Percentiles rank a stretch among this genome's conserved stretches.
Evolutionary conservation across 2,888 invertebrate species (phyloP).

Genomic region (Aphidius colemani): DNA sequence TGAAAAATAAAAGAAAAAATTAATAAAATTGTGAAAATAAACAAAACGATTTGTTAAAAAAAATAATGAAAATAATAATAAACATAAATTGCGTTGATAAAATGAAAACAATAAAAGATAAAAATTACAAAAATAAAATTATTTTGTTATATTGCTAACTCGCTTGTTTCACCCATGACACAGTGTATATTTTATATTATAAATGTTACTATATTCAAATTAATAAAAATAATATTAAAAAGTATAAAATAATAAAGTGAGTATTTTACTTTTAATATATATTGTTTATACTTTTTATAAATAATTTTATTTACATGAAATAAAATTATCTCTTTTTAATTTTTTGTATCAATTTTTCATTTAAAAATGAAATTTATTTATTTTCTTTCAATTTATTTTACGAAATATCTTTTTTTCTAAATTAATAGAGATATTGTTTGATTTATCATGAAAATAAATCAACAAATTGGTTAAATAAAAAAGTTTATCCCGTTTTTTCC

Average conservation of each 20-base stretch:
- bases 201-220: constrained; percentile 15
- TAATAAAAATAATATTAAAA: constrained; percentile 20
- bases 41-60: constrained; percentile 29
- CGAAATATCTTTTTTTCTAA: no score
- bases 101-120: constrained; percentile 35
- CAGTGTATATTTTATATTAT: constrained; percentile 58
- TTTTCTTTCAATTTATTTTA: no score
- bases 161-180: constrained; percentile 61
- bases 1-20: constrained; percentile 20
- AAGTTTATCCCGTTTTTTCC: no score
- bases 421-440: no score
- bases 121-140: constrained; percentile 51
- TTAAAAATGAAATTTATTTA: no score
- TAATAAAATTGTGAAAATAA: constrained; percentile 16
- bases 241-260: neutral
- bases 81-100: constrained; percentile 19
- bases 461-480: no score
- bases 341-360: no score
- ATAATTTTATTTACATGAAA: no score
- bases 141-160: constrained; percentile 60
- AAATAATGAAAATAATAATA: constrained; percentile 27
- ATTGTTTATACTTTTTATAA: no score
- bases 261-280: no score
- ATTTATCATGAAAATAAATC: no score
- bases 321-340: no score